Evolutionary conservation across 2,113 vertebrate species (phyloP).

Genomic region (Tricholaema leucomelas): DNA sequence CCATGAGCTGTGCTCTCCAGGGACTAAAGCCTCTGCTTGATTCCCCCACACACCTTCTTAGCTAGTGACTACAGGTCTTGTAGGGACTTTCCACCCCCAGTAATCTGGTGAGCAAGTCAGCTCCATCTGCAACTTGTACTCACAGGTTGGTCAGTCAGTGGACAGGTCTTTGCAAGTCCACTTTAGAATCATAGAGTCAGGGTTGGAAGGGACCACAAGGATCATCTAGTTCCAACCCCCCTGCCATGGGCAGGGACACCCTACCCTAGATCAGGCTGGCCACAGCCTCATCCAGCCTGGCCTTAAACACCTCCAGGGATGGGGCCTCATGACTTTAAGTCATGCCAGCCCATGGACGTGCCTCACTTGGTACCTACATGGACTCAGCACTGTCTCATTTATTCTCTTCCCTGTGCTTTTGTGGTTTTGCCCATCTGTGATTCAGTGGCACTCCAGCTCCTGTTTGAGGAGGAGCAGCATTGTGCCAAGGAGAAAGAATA

Average conservation of each 20-base stretch:
- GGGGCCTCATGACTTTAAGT: no score
- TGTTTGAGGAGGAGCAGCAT: not conserved
- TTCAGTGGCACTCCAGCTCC: not conserved
- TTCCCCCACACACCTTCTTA: no score
- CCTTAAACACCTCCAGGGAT: no score
- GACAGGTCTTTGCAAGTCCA: constrained; percentile 14
- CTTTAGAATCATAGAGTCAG: no score
- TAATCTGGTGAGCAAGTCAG: not conserved
- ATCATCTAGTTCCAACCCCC: no score
- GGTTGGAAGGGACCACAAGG: no score
- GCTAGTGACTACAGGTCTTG: not conserved
- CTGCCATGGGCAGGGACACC: no score
- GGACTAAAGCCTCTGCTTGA: not conserved
- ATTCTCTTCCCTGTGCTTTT: not conserved
- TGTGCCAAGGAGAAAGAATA: not conserved
- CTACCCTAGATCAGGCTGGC: no score
- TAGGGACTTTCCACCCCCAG: not conserved
- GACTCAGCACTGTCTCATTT: not conserved
- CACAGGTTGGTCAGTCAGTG: not conserved
- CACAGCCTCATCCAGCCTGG: no score
- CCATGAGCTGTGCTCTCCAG: not conserved
- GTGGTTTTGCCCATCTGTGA: not conserved
- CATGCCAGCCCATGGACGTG: not conserved
- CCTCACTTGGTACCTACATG: not conserved
- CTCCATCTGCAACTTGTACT: not conserved